A percentile compares a stretch with the other conserved stretches of the same genome.
phyloP scores from a whole-genome alignment of 2,888 invertebrate genomes.

The Campaea margaritaria region DNA sequence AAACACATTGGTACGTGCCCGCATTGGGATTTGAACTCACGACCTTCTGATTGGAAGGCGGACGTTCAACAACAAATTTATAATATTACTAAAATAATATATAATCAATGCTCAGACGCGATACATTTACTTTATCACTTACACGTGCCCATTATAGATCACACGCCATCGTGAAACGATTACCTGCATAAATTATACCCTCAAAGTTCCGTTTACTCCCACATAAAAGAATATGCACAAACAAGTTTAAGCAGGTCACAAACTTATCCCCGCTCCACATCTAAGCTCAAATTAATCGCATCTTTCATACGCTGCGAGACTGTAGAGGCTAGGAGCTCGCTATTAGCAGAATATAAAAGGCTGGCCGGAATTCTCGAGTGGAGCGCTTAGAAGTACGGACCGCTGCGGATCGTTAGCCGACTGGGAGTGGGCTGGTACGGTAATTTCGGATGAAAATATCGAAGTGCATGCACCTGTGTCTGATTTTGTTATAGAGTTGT shows the following conservation, averaged over 20 bases:
- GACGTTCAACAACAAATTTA: no score
- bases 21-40: no score
- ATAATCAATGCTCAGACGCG: no score
- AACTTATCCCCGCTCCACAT: conserved; percentile 42
- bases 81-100: no score
- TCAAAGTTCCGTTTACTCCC: not conserved
- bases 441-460: conserved; percentile 34
- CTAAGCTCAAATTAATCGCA: conserved; percentile 48
- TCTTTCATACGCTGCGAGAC: conserved; percentile 46
- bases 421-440: conserved; percentile 36
- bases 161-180: not conserved
- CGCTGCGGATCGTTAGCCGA: conserved; percentile 41
- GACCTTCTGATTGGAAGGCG: no score
- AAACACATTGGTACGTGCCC: no score
- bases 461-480: conserved; percentile 10
- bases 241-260: conserved; percentile 36
- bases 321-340: conserved; percentile 48
- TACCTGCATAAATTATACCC: no score
- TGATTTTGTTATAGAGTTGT: not conserved
- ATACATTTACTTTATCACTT: no score
- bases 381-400: conserved; percentile 43
- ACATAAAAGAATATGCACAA: conserved; percentile 26
- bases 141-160: no score
- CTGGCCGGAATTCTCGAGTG: conserved; percentile 58
- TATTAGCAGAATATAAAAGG: conserved; percentile 63